Conservation (phyloP, 1,140 invertebrate species). For the Venturia canescens region DNA sequence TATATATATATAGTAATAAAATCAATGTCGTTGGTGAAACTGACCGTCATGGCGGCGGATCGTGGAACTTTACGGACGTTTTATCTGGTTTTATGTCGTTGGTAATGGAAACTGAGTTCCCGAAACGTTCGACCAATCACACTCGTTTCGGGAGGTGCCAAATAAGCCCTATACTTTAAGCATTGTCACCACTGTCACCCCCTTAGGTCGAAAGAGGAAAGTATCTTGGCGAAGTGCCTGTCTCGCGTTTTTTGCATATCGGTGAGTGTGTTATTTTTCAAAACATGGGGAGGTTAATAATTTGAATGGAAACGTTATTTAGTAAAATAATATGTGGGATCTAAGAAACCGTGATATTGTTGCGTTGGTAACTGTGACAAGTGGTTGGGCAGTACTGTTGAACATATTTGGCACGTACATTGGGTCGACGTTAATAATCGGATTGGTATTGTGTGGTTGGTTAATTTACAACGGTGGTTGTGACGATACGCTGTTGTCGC, state of each 20-base stretch:
- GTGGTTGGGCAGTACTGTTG: constrained; percentile 68
- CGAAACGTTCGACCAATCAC: no score
- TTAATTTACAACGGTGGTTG: constrained; percentile 60
- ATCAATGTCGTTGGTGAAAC: no score
- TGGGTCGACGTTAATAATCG: constrained; percentile 61
- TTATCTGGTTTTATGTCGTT: no score
- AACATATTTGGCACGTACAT: constrained; percentile 69
- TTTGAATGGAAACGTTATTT: constrained; percentile 50
- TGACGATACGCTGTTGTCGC: constrained; percentile 64
- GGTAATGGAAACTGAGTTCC: no score
- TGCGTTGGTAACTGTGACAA: constrained; percentile 67
- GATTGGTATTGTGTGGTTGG: constrained; percentile 67
- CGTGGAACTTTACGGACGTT: no score
- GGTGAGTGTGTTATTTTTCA: constrained; percentile 54
- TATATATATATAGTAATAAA: no score
- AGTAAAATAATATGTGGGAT: constrained; percentile 75
- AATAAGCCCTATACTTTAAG: no score
- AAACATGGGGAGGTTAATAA: constrained; percentile 72
- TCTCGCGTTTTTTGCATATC: constrained; percentile 10
- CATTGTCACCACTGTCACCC: no score
- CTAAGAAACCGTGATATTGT: constrained; percentile 66
- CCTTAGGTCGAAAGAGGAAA: no score
- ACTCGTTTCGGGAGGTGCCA: no score
- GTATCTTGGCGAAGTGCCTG: no score
- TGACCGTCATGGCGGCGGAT: no score